Conservation (phyloP, 2,797 vertebrate species). For the Sus cebifrons region DNA sequence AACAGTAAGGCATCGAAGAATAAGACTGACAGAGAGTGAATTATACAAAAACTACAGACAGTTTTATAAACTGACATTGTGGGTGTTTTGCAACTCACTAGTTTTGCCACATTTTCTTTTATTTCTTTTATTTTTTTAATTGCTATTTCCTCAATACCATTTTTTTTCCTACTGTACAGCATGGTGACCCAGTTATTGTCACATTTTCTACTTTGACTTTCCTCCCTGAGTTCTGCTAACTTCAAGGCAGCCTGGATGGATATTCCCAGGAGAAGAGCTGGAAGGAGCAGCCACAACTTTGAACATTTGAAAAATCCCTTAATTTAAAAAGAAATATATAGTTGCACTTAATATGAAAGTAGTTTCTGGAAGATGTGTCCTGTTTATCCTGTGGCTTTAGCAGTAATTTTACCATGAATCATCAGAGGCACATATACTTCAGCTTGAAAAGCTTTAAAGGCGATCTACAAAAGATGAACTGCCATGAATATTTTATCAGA, state of each 20-base stretch:
- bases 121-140: no score
- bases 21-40: not conserved
- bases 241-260: not conserved
- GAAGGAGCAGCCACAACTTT: not conserved
- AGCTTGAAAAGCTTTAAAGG: conserved; percentile 60
- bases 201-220: conserved; percentile 17
- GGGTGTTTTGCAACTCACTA: not conserved
- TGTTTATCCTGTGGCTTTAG: conserved; percentile 53
- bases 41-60: not conserved
- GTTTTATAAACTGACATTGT: not conserved
- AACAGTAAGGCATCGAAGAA: not conserved
- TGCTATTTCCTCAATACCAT: no score
- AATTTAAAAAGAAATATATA: not conserved
- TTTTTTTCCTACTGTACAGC: no score
- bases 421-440: conserved; percentile 31
- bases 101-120: not conserved
- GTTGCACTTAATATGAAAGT: conserved; percentile 44
- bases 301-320: not conserved
- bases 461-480: conserved; percentile 70
- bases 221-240: not conserved
- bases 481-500: conserved; percentile 82
- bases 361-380: not conserved
- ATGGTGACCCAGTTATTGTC: not conserved
- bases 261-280: not conserved
- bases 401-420: conserved; percentile 66